These are phyloP conservation scores for Myzus persicae DNA, from an alignment of 1,140 invertebrate species.

Conservation along the genomic window DNA sequence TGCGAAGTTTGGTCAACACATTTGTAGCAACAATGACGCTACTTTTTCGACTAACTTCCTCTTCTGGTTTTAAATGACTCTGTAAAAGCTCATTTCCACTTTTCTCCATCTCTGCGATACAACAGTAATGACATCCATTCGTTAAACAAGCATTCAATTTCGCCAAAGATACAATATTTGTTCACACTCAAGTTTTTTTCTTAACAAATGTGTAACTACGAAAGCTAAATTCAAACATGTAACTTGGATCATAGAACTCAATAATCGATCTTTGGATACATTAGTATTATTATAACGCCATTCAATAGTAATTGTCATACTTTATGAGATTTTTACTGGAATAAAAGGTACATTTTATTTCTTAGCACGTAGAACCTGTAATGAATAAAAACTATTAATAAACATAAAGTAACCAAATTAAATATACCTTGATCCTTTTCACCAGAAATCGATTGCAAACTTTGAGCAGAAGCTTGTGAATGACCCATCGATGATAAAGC, in stretches of 20 bases:
- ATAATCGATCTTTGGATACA: neutral
- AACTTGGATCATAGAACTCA: neutral
- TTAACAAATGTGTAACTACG: slow-evolving; percentile 24
- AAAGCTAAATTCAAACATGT: slow-evolving; percentile 33
- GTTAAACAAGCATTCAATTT: slow-evolving; percentile 51
- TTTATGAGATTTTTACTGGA: slow-evolving; percentile 23
- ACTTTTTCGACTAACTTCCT: slow-evolving; percentile 58
- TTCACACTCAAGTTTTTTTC: slow-evolving; percentile 39
- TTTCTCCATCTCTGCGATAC: slow-evolving; percentile 57
- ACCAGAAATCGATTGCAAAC: slow-evolving; percentile 86
- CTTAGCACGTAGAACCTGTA: neutral
- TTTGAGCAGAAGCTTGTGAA: slow-evolving; percentile 89
- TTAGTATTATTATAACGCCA: neutral
- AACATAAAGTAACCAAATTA: neutral
- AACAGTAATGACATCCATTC: slow-evolving; percentile 56
- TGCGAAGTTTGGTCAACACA: slow-evolving; percentile 58
- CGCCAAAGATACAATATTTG: slow-evolving; percentile 45
- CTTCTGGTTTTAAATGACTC: slow-evolving; percentile 57
- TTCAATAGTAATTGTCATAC: slow-evolving; percentile 38
- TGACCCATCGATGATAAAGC: slow-evolving; percentile 90
- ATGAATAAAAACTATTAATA: neutral
- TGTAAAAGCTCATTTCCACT: slow-evolving; percentile 55
- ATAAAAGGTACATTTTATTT: neutral
- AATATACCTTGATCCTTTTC: slow-evolving; percentile 72
- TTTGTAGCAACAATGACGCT: slow-evolving; percentile 53